Evolutionary conservation across 2,113 vertebrate genomes (phyloP), one percentile per base, ranked within the genome.

Genomic region (Stigmatopora nigra): DNA sequence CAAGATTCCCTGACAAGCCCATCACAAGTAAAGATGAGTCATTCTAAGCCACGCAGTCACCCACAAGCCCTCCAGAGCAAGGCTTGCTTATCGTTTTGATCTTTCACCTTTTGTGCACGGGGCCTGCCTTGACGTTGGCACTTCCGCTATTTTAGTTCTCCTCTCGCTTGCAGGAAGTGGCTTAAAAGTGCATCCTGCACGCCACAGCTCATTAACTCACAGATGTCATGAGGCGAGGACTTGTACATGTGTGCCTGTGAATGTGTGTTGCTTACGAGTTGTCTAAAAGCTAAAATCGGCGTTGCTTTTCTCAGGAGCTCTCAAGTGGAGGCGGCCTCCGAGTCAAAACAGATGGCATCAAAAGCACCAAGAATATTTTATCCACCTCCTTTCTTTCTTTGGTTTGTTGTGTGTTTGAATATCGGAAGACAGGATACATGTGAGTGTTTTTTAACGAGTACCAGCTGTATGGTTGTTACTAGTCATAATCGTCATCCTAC

Each of bases 391-490:
- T 53, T 53, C 64, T 61, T 62, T 70, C 67, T 67, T 51, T 44
- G 52, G 60, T 72, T 70, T 70, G 46, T 46, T 71, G 56, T 22
- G 45, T 57, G 36, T 64, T 64, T 57, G 57, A 46, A 49, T 41
- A 66, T 63, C 44, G 35, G 64, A 60, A 70, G 76, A 79, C 67
- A 68, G 65, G 75, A 75, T 68, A 60, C 75, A 78, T 71, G 78
- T 74, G 69, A 64, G 35, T 61, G 46, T 62, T 78, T 76, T 61
- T 22, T 67, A 71, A 72, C 38, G 69, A 78, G 69, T 1, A 63
- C 41, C 82, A 81, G 80, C 83, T 87, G 83, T 61, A 76, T 68
- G 65, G 63, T 71, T 55, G 70, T 67, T 63, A 48, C 57, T 73
- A 77, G 64, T 67, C 80, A 70, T 82, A 44, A 66, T 77, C 52